Evolutionary conservation across 2,888 invertebrate genomes (phyloP), one percentile per base, ranked within the genome.

Genomic region (Caenorhabditis macrosperma): DNA sequence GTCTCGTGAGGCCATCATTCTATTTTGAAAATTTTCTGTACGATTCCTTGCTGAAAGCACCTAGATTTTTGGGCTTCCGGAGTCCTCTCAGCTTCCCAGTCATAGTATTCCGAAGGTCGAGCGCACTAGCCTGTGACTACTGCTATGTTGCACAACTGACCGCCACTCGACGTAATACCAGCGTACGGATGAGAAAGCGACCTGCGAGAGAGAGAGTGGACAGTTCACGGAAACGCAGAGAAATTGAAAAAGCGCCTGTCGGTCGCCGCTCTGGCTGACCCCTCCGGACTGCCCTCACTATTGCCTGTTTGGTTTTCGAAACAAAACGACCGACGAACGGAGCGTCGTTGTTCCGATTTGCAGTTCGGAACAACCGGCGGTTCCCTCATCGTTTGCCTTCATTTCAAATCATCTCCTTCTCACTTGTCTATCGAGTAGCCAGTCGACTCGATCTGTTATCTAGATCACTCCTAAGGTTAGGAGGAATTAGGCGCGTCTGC

Each of bases 91-190:
- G n/a, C n/a, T n/a, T n/a, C n/a, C n/a, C n/a, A n/a, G n/a, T n/a
- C n/a, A n/a, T n/a, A n/a, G n/a, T n/a, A n/a, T n/a, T n/a, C n/a
- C n/a, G n/a, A 35, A 67, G 68, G 68, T 46, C 59, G 33, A 35
- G 17, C 30, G 59, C 50, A 59, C 68, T 38, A 9, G 22, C 57
- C 35, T 50, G n/a, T n/a, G n/a, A n/a, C n/a, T n/a, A n/a, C 64
- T 48, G 64, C 48, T 20, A 46, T 55, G 55, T 68, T 69, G 69
- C 69, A 69, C 69, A 69, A 69, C 69, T 69, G 69, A 28, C 60
- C 57, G 20, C n/a, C n/a, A n/a, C n/a, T n/a, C 10, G 9, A 12
- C 33, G 33, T 33, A 26, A 30, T 48, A n/a, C 33, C 54, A 28
- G 17, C 33, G 30, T 55, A 33, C 30, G 55, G 2, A 22, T 20